These are phyloP conservation scores for Schrankia costaestrigalis DNA, from an alignment of 2,888 invertebrate genomes.

Conservation along the genomic window DNA sequence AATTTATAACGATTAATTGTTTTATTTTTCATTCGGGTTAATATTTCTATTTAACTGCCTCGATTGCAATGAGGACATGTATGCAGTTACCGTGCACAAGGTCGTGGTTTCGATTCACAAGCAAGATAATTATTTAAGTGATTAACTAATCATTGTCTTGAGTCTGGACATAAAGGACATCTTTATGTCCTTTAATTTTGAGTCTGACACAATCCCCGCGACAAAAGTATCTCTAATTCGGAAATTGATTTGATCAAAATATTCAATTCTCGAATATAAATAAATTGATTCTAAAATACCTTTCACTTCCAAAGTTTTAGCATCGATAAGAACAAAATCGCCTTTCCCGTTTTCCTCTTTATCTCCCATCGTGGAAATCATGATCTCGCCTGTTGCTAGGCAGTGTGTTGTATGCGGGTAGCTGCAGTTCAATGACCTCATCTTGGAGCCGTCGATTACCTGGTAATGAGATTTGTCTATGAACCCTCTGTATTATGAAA, in stretches of 20 bases:
- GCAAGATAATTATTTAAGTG: too few species aligned
- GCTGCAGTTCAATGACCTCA: conserved; percentile 88
- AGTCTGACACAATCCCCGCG: too few species aligned
- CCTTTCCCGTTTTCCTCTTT: conserved; percentile 91
- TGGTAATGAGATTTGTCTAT: conserved; percentile 71
- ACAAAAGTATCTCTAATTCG: too few species aligned
- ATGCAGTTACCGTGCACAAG: too few species aligned
- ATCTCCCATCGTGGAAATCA: conserved; percentile 97
- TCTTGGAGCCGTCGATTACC: conserved; percentile 90
- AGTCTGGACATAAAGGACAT: too few species aligned
- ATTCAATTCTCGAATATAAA: not conserved
- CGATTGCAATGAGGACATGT: too few species aligned
- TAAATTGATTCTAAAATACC: too few species aligned
- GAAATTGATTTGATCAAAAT: not conserved
- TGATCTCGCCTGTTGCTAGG: conserved; percentile 93
- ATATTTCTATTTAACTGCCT: not conserved
- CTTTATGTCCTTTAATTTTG: too few species aligned
- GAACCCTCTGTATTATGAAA: conserved; percentile 44
- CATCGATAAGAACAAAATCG: conserved; percentile 93
- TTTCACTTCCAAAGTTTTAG: conserved; percentile 87
- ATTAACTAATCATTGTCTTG: too few species aligned
- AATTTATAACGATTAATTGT: conserved; percentile 10
- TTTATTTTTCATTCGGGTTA: not conserved
- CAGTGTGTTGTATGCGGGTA: conserved; percentile 97
- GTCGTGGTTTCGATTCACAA: too few species aligned